Evolutionary conservation across 2,113 vertebrate species (phyloP).

Genomic region (Ceuthmochares aereus): DNA sequence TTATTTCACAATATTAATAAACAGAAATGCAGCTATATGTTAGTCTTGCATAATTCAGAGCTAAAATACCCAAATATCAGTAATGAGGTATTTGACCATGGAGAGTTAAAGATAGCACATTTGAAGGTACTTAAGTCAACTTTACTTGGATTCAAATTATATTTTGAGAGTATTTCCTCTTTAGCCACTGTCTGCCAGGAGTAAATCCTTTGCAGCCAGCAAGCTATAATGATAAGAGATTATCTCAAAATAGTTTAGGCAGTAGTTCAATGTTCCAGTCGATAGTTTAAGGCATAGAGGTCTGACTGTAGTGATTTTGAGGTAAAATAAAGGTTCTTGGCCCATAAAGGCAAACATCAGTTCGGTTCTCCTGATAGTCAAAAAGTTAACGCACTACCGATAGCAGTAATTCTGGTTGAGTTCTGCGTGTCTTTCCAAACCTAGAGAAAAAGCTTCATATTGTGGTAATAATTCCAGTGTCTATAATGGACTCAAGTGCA

Average conservation of each 20-base stretch:
- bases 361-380: background rate
- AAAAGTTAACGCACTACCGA: background rate
- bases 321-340: background rate
- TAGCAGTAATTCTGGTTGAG: background rate
- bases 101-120: background rate
- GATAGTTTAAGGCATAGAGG: background rate
- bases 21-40: background rate
- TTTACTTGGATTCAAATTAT: background rate
- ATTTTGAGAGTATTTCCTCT: background rate
- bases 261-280: background rate
- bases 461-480: background rate
- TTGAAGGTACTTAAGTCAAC: background rate
- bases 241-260: background rate
- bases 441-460: background rate
- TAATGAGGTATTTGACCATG: background rate
- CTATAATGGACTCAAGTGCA: background rate
- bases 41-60: background rate
- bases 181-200: background rate
- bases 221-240: background rate
- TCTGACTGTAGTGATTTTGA: background rate
- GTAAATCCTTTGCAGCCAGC: background rate
- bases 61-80: background rate
- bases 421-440: background rate
- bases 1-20: background rate
- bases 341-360: background rate